phyloP scores from a whole-genome alignment of 2,113 vertebrate genomes.

The Carollia perspicillata region DNA sequence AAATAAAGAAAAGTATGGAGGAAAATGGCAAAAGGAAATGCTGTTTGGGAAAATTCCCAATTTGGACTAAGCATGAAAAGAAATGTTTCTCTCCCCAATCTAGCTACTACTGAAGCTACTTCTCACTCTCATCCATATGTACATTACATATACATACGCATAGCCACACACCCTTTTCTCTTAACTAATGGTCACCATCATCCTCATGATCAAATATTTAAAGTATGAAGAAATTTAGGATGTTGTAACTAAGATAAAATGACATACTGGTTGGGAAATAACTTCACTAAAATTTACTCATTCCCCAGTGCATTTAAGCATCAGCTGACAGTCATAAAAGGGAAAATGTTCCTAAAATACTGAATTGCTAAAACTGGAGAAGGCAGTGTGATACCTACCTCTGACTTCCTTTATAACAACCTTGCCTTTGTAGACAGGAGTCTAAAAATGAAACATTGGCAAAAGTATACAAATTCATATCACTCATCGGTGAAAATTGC shows the following conservation, averaged over 20 bases:
- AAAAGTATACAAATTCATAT: conserved; percentile 12
- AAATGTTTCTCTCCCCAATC: neutral
- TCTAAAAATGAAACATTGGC: neutral
- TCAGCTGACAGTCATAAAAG: neutral
- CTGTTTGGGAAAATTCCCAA: conserved; percentile 4
- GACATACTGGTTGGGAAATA: conserved; percentile 3
- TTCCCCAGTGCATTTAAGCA: neutral
- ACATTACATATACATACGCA: neutral
- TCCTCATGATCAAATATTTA: neutral
- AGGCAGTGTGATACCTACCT: neutral
- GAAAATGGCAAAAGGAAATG: conserved; percentile 36
- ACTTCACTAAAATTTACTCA: conserved; percentile 30
- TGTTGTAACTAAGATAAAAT: neutral
- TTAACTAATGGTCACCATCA: neutral
- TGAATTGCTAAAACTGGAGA: neutral
- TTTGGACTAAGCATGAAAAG: neutral
- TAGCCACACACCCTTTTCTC: neutral
- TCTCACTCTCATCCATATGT: neutral
- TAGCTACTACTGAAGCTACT: neutral
- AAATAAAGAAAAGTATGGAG: neutral
- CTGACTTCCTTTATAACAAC: conserved; percentile 10
- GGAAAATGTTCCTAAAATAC: neutral
- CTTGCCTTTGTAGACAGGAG: neutral
- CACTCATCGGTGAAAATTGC: neutral
- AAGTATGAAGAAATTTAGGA: neutral